These are phyloP conservation scores for Mongoloraphidia duomilia DNA, from an alignment of 2,888 invertebrate genomes.

Conservation along the genomic window DNA sequence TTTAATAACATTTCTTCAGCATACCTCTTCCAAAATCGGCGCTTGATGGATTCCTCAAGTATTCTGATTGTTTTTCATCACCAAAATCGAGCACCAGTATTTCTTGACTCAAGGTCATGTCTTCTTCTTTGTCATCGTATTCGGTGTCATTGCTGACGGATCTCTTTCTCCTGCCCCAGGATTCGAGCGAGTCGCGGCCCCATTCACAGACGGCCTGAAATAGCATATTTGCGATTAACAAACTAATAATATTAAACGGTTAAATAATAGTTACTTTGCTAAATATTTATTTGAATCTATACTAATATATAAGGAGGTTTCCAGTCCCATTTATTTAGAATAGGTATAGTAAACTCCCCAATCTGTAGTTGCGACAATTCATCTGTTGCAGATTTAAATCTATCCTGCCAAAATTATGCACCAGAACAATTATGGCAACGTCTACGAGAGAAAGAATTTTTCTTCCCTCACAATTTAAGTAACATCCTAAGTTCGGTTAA, in stretches of 20 bases:
- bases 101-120: conserved; percentile 89
- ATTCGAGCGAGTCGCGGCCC: conserved; percentile 80
- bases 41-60: conserved; percentile 57
- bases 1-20: background rate
- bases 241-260: conserved; percentile 12
- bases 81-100: conserved; percentile 86
- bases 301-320: too few species aligned
- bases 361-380: too few species aligned
- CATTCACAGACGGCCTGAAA: conserved; percentile 76
- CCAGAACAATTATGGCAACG: too few species aligned
- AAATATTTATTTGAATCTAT: too few species aligned
- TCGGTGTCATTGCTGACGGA: conserved; percentile 48
- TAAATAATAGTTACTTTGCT: background rate
- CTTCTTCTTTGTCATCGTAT: conserved; percentile 53
- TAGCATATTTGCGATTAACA: conserved; percentile 8
- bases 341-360: too few species aligned
- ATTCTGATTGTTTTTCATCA: conserved; percentile 74
- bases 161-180: conserved; percentile 82
- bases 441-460: too few species aligned
- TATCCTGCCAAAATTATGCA: too few species aligned
- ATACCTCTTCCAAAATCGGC: conserved; percentile 60
- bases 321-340: too few species aligned
- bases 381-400: too few species aligned
- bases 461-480: too few species aligned
- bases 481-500: too few species aligned